Evolutionary conservation across 2,113 vertebrate species (phyloP).

Genomic region (Corythornis cristatus): DNA sequence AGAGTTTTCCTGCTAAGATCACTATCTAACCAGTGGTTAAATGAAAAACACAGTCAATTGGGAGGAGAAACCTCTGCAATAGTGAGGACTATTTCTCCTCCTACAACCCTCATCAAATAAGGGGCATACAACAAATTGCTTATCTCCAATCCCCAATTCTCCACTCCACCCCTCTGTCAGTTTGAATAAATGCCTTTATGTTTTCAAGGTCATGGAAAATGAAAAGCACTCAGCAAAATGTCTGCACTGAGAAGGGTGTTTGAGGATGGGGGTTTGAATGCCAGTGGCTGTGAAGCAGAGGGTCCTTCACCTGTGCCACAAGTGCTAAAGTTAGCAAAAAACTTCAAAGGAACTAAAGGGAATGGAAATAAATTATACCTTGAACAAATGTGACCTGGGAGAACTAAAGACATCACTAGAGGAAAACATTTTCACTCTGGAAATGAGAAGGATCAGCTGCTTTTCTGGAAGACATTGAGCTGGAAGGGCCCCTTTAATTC

Average conservation of each 20-base stretch:
- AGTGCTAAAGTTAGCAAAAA: not conserved
- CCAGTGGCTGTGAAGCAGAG: not conserved
- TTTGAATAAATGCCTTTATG: conserved; percentile 1
- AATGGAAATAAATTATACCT: not conserved
- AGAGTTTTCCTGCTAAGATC: not conserved
- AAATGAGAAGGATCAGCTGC: not conserved
- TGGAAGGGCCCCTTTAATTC: not conserved
- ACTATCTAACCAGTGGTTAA: not conserved
- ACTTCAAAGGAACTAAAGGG: not conserved
- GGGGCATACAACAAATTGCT: conserved; percentile 32
- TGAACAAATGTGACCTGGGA: not conserved
- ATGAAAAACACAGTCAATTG: not conserved
- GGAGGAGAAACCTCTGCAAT: not conserved
- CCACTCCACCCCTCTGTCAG: conserved; percentile 60
- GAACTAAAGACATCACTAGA: not conserved
- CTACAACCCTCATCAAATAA: conserved; percentile 17
- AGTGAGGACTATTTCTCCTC: not conserved
- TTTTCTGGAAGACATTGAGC: not conserved
- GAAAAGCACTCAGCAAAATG: conserved; percentile 40
- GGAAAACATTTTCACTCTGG: not conserved
- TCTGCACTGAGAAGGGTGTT: conserved; percentile 21
- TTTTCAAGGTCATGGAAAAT: conserved; percentile 64
- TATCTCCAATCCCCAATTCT: conserved; percentile 40
- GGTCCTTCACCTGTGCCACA: conserved; percentile 1
- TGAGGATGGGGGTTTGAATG: not conserved